phyloP scores from a whole-genome alignment of 2,113 vertebrate species.

The Festucalex cinctus region DNA sequence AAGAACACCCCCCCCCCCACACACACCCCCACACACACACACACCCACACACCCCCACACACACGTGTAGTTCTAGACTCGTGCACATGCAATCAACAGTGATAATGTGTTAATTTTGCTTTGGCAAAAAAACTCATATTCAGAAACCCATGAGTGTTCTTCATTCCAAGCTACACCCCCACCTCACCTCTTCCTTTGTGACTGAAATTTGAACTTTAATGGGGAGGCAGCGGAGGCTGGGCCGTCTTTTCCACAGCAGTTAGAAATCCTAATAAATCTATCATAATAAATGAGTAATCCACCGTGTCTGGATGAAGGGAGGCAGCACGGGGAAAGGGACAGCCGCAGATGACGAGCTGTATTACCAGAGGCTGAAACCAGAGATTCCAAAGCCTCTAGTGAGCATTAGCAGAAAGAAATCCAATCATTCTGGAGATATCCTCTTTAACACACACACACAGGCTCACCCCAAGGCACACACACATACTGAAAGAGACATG shows the following conservation, averaged over 20 bases:
- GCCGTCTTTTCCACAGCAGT: conserved; percentile 46
- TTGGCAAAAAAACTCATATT: no score
- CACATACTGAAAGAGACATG: conserved; percentile 25
- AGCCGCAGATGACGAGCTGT: conserved; percentile 67
- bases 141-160: background rate
- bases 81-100: conserved; percentile 12
- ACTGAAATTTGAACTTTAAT: conserved; percentile 50
- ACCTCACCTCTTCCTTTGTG: conserved; percentile 23
- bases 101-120: conserved; percentile 20
- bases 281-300: conserved; percentile 70
- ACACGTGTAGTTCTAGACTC: conserved; percentile 14
- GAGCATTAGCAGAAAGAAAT: conserved; percentile 66
- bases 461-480: conserved; percentile 6
- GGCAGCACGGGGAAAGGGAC: conserved; percentile 51
- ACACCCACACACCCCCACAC: background rate
- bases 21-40: conserved; percentile 4
- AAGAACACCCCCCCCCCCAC: background rate
- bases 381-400: conserved; percentile 61
- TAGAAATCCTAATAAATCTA: conserved; percentile 68
- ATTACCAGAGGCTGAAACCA: conserved; percentile 68
- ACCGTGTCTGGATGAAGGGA: conserved; percentile 59
- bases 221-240: conserved; percentile 24
- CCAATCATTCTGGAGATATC: conserved; percentile 67
- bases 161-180: conserved; percentile 26
- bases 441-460: conserved; percentile 39